Conservation (phyloP, 2,797 vertebrate species). For the Falco biarmicus region DNA sequence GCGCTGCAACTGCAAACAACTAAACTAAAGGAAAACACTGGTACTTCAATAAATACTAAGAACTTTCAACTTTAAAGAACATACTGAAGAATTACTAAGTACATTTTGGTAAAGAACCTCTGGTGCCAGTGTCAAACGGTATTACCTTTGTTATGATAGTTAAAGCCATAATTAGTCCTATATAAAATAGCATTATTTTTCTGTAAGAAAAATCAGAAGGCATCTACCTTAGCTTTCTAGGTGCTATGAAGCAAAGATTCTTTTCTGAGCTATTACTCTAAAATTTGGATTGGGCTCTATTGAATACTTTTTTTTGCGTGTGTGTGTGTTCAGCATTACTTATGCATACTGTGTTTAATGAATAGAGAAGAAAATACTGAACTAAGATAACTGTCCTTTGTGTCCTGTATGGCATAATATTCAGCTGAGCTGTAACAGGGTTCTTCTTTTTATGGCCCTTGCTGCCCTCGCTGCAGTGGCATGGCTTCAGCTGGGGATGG, state of each 20-base stretch:
- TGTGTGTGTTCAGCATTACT: neutral
- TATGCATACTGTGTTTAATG: neutral
- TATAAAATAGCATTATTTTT: neutral
- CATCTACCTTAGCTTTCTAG: neutral
- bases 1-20: neutral
- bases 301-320: neutral
- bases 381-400: neutral
- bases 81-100: neutral
- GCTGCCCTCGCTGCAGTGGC: neutral
- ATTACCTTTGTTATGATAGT: neutral
- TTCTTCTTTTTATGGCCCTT: neutral
- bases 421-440: neutral
- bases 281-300: neutral
- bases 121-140: neutral
- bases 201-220: neutral
- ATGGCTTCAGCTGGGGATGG: neutral
- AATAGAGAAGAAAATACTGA: neutral
- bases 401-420: neutral
- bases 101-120: neutral
- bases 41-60: neutral
- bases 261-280: neutral
- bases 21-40: neutral
- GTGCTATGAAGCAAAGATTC: neutral
- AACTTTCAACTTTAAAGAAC: neutral
- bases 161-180: neutral